Conservation (phyloP, 2,113 vertebrate species). For the Lasiurus borealis region DNA sequence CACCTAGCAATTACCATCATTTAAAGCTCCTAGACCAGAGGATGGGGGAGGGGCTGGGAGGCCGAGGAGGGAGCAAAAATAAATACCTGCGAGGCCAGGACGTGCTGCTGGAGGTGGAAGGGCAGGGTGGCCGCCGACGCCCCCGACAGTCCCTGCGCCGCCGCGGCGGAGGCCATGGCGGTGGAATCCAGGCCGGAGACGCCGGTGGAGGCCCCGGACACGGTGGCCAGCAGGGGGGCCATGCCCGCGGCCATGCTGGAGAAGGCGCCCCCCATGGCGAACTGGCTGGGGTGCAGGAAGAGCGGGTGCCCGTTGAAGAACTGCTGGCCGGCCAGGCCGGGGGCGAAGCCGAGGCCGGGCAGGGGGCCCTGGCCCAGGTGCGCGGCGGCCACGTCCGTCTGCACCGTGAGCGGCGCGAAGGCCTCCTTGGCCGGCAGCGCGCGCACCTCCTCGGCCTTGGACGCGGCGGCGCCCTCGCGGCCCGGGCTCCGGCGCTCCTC, state of each 20-base stretch:
- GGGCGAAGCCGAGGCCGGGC: constrained; percentile 95
- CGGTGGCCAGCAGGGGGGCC: constrained; percentile 95
- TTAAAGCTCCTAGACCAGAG: neutral
- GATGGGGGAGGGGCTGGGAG: neutral
- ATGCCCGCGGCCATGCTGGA: constrained; percentile 96
- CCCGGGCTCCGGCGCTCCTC: constrained; percentile 93
- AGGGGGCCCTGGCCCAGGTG: constrained; percentile 90
- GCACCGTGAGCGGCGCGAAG: constrained; percentile 93
- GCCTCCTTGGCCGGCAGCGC: constrained; percentile 90
- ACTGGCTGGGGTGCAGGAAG: constrained; percentile 96
- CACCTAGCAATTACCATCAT: neutral
- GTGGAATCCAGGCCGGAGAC: constrained; percentile 93
- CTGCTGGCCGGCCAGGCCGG: constrained; percentile 94
- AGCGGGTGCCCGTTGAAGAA: constrained; percentile 97
- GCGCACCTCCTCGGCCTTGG: constrained; percentile 92
- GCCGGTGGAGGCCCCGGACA: constrained; percentile 91
- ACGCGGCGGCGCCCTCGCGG: constrained; percentile 88
- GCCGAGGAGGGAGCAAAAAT: neutral
- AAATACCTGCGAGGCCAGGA: constrained; percentile 97
- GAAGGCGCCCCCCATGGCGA: constrained; percentile 97
- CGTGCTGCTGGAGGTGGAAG: constrained; percentile 98
- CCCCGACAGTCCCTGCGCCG: constrained; percentile 93
- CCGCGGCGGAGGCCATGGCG: constrained; percentile 92
- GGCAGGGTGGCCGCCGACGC: constrained; percentile 91
- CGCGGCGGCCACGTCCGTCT: constrained; percentile 91